Base-by-base conservation (phyloP, 92 coral and sea anemone species). In the Porites evermanni region DNA sequence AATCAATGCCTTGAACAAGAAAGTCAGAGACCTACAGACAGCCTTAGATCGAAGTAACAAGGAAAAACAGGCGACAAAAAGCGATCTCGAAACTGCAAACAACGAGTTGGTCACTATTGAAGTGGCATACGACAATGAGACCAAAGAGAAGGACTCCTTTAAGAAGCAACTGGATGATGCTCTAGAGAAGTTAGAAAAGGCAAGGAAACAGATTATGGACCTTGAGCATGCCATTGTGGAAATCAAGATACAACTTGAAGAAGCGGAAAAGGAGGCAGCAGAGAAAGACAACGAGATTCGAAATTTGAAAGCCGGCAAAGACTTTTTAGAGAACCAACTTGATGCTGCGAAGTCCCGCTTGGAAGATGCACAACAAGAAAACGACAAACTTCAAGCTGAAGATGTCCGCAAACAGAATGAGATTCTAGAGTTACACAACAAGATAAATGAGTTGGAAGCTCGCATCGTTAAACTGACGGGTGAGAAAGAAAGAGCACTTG, bases 401-500 rank as follows among this genome's bases (percentile, higher is more conserved):
- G 86, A 87, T 73, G 91, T 91, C 59, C 87, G 87, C 38, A 85
- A 70, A 51, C 92, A 93, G 67, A 91, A 90, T 68, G 98, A 94
- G 75, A 88, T 94, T 53, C 91, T 93, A 1, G 98, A 94, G 67
- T 67, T 94, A 83, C 88, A 88, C 58, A 93, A 94, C 61, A 94
- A 76, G 65, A 90, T 94, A 77, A 94, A 88, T 71, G 98, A 97
- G 60, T 84, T 95, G 75, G 99, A 97, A 50, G 94, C 91, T 7
- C 88, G 90, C 13, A 89, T 97, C 32, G 96, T 94, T 14, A 95
- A 89, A 56, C 87, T 96, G 59, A 83, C 96, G 1, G 87, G 91
- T 8, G 99, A 97, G 90, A 86, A 91, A 69, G 98, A 97, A 18
- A 92, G 99, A 64, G 98, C 98, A 52, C 93, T 95, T 77, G 95